Evolutionary conservation across 2,113 vertebrate genomes (phyloP).

Genomic region (Micromys minutus): DNA sequence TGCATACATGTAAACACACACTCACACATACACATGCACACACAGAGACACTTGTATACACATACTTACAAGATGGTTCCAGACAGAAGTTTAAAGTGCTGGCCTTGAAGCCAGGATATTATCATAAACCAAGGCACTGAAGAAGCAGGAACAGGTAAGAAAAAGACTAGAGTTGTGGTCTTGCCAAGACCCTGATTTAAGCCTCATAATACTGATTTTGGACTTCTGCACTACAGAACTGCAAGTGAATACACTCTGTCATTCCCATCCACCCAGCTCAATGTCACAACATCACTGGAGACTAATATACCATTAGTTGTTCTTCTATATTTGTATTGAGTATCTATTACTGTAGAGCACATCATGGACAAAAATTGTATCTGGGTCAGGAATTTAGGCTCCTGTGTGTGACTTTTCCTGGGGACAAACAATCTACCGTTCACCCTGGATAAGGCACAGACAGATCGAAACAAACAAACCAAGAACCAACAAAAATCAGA

Average conservation of each 20-base stretch:
- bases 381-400: background rate
- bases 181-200: background rate
- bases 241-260: constrained; percentile 19
- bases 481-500: too few relatives aligned
- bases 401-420: background rate
- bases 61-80: background rate
- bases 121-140: background rate
- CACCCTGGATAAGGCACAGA: background rate
- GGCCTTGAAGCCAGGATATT: background rate
- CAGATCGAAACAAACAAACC: background rate
- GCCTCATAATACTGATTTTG: background rate
- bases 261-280: background rate
- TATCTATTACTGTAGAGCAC: background rate
- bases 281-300: background rate
- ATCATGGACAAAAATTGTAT: background rate
- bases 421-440: background rate
- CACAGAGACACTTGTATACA: too few relatives aligned
- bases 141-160: background rate
- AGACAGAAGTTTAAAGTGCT: background rate
- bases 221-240: background rate
- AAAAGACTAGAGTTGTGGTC: background rate
- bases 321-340: background rate
- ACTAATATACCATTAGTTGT: background rate
- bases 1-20: background rate
- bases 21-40: too few relatives aligned